These are phyloP conservation scores for Dusona sp. DNA, from an alignment of 2,888 invertebrate genomes.

Conservation along the genomic window DNA sequence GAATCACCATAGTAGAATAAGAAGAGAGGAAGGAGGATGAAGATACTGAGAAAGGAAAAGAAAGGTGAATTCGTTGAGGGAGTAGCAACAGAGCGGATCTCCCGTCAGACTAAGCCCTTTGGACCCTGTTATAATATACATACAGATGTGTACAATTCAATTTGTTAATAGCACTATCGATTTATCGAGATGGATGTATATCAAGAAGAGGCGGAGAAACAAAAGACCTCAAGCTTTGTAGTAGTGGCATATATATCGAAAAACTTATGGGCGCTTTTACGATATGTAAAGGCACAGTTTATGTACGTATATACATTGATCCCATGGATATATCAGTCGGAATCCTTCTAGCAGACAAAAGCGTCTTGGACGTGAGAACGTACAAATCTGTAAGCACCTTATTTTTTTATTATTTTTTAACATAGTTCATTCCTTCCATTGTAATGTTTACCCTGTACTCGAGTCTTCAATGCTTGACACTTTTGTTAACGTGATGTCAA, in stretches of 20 bases:
- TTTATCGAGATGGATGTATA: conserved; percentile 75
- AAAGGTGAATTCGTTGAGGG: conserved; percentile 30
- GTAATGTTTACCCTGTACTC: not conserved
- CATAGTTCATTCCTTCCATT: not conserved
- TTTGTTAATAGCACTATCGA: conserved; percentile 80
- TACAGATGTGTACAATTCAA: conserved; percentile 78
- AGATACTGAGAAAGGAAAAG: conserved; percentile 53
- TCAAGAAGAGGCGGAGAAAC: conserved; percentile 70
- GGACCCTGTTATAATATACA: conserved; percentile 52
- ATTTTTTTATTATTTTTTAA: not conserved
- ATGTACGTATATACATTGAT: conserved; percentile 46
- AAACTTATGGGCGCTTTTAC: conserved; percentile 27
- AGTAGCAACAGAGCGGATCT: conserved; percentile 38
- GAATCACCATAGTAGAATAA: not conserved
- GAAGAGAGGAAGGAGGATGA: conserved; percentile 33
- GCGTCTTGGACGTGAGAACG: conserved; percentile 53
- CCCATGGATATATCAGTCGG: conserved; percentile 28
- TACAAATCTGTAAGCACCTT: conserved; percentile 29
- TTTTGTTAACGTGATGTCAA: not conserved
- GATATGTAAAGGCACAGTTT: conserved; percentile 32
- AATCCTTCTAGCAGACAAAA: conserved; percentile 75
- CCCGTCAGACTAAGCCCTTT: conserved; percentile 16
- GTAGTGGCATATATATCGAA: conserved; percentile 6
- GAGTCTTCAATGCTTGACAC: not conserved
- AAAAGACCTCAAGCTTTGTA: conserved; percentile 70